Conservation (phyloP, 2,797 vertebrate genomes). For the Lindbergichthys nudifrons region DNA sequence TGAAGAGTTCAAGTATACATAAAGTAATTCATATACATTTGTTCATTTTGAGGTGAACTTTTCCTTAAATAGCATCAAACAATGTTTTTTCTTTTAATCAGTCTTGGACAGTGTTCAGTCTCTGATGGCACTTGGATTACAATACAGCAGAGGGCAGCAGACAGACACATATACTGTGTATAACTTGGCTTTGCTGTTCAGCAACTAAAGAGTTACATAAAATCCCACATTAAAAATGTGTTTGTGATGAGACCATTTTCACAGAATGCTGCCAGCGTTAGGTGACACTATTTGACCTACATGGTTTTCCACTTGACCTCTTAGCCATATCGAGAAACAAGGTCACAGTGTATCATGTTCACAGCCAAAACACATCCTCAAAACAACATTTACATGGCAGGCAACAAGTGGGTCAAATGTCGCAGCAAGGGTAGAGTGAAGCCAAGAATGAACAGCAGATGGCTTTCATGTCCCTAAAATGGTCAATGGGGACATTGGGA, state of each 20-base stretch:
- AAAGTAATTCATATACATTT: no score
- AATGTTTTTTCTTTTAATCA: no score
- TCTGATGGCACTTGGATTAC: not conserved
- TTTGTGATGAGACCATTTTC: slow-evolving; percentile 20
- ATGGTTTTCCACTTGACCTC: slow-evolving; percentile 39
- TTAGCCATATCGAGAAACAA: slow-evolving; percentile 50
- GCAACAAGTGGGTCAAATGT: slow-evolving; percentile 49
- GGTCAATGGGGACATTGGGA: not conserved
- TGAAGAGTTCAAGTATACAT: no score
- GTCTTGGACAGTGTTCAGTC: no score
- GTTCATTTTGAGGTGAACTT: no score
- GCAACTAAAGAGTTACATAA: not conserved
- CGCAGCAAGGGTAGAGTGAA: not conserved
- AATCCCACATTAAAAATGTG: slow-evolving; percentile 19
- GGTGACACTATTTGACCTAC: slow-evolving; percentile 14
- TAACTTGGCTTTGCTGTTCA: not conserved
- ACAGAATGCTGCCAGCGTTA: slow-evolving; percentile 15
- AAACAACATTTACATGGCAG: slow-evolving; percentile 42
- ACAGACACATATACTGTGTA: not conserved
- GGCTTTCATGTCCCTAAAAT: slow-evolving; percentile 26
- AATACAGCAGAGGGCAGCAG: not conserved
- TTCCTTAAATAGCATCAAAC: not conserved
- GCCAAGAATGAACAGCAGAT: slow-evolving; percentile 53
- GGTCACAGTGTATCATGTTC: slow-evolving; percentile 64
- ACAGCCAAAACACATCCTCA: slow-evolving; percentile 52